Conservation (phyloP, 2,113 vertebrate species). For the Opisthocomus hoazin region DNA sequence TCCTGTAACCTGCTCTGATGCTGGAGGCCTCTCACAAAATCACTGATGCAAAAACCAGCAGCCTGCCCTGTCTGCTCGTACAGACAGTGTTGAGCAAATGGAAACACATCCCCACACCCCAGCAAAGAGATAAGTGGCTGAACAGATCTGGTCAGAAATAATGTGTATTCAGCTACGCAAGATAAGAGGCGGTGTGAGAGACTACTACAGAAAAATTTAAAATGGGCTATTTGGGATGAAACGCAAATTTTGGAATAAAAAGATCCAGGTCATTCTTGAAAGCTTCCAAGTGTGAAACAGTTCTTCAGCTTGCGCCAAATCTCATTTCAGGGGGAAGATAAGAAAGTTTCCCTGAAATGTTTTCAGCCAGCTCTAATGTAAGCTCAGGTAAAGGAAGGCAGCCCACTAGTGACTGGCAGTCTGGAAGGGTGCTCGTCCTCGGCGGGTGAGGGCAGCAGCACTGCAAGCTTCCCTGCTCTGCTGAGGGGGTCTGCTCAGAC, state of each 20-base stretch:
- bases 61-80: neutral
- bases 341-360: neutral
- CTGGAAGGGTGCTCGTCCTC: neutral
- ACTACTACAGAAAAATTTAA: neutral
- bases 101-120: neutral
- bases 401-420: neutral
- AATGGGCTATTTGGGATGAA: neutral
- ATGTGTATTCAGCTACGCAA: neutral
- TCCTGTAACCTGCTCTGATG: constrained; percentile 18
- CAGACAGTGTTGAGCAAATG: neutral
- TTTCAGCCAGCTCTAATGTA: neutral
- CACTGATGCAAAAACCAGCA: constrained; percentile 43
- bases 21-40: neutral
- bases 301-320: neutral
- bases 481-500: neutral
- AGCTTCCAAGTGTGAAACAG: neutral
- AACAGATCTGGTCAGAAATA: neutral
- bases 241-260: neutral
- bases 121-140: neutral
- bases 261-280: neutral
- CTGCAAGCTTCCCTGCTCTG: neutral
- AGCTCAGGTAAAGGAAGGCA: neutral
- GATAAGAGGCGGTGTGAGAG: neutral
- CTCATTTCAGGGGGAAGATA: neutral
- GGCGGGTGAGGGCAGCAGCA: neutral